Percentiles rank a stretch among this genome's conserved stretches.
Conservation (phyloP, 1,140 invertebrate species). For the Heliothis subflexa region DNA sequence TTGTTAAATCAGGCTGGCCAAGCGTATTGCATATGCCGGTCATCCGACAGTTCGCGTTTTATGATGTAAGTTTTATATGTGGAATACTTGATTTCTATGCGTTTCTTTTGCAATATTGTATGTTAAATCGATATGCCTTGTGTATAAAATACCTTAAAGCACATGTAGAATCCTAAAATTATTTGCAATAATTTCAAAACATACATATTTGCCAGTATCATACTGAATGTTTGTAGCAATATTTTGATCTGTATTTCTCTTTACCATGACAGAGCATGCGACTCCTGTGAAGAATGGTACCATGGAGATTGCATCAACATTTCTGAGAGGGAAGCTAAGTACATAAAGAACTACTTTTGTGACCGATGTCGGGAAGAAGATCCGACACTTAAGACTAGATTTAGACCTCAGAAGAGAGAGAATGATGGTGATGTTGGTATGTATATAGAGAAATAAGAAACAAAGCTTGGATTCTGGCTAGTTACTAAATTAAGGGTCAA, state of each 20-base stretch:
- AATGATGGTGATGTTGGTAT: slow-evolving; percentile 84
- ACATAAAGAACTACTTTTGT: slow-evolving; percentile 98
- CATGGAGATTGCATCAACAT: slow-evolving; percentile 99
- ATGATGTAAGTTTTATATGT: slow-evolving; percentile 94
- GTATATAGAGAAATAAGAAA: slow-evolving; percentile 41
- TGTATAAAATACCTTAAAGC: too few relatives aligned
- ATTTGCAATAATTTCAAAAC: too few relatives aligned
- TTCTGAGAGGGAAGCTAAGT: slow-evolving; percentile 96
- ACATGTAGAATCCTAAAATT: too few relatives aligned
- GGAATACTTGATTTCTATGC: too few relatives aligned
- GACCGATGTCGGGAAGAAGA: slow-evolving; percentile 94
- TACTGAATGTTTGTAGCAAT: too few relatives aligned
- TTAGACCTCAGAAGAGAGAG: slow-evolving; percentile 90
- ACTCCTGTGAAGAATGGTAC: slow-evolving; percentile 99
- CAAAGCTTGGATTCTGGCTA: too few relatives aligned
- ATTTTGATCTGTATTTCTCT: too few relatives aligned
- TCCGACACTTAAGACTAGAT: slow-evolving; percentile 92
- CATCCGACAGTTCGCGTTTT: slow-evolving; percentile 96
- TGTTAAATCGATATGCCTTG: too few relatives aligned
- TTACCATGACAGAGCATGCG: slow-evolving; percentile 90
- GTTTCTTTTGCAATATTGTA: too few relatives aligned
- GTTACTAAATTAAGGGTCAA: neutral
- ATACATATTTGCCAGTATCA: too few relatives aligned
- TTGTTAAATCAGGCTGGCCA: slow-evolving; percentile 95
- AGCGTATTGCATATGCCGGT: slow-evolving; percentile 97